These are phyloP conservation scores for Zaprionus capensis DNA, from an alignment of 1,140 invertebrate species.

Conservation along the genomic window DNA sequence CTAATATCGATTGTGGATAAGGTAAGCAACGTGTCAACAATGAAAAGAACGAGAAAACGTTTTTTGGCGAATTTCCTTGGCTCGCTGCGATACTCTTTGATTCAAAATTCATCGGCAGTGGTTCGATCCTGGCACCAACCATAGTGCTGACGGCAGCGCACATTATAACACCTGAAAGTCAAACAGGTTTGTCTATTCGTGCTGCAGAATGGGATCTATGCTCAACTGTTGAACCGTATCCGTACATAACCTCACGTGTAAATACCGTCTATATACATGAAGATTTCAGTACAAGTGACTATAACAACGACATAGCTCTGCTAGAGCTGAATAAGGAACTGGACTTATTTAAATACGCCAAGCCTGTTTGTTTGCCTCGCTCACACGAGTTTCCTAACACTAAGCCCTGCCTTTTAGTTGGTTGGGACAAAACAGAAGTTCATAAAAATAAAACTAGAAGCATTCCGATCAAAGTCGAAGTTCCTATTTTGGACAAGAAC, in stretches of 20 bases:
- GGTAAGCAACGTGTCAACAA: background rate
- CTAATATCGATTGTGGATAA: background rate
- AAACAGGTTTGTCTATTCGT: constrained; percentile 58
- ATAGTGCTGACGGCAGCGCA: background rate
- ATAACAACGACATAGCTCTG: constrained; percentile 88
- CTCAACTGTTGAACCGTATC: background rate
- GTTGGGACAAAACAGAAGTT: constrained; percentile 86
- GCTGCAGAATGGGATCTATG: constrained; percentile 88
- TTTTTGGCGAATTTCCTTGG: constrained; percentile 13
- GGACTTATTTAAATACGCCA: constrained; percentile 87
- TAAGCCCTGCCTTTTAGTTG: constrained; percentile 85
- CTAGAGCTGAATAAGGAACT: constrained; percentile 87
- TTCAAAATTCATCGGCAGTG: constrained; percentile 78
- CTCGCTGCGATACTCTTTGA: background rate
- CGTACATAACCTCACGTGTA: background rate
- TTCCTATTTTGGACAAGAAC: constrained; percentile 86
- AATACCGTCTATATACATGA: constrained; percentile 67
- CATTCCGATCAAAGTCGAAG: constrained; percentile 87
- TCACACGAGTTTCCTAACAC: constrained; percentile 16
- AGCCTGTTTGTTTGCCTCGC: constrained; percentile 89
- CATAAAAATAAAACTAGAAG: background rate
- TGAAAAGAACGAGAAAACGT: background rate
- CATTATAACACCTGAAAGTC: background rate
- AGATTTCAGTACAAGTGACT: constrained; percentile 85
- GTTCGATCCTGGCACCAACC: constrained; percentile 11